phyloP scores from a whole-genome alignment of 2,113 vertebrate species.

The Redunca redunca region DNA sequence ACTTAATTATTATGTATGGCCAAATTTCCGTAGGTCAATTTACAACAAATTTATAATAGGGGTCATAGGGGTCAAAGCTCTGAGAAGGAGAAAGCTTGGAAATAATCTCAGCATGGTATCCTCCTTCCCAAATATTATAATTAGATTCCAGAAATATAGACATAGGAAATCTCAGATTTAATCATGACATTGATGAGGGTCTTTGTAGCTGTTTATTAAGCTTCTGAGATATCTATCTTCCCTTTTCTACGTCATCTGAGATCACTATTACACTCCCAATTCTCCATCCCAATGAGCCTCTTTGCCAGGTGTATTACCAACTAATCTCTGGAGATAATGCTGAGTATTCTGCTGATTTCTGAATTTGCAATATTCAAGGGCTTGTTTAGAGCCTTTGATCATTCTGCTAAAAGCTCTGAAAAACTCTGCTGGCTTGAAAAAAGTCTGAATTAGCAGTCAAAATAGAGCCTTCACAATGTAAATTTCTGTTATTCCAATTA shows the following conservation, averaged over 20 bases:
- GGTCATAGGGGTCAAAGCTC: background rate
- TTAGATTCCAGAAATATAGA: background rate
- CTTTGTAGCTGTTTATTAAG: background rate
- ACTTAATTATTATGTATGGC: background rate
- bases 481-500: background rate
- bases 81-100: background rate
- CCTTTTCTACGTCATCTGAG: background rate
- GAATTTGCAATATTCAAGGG: background rate
- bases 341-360: background rate
- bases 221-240: background rate
- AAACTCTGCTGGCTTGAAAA: background rate
- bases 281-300: background rate
- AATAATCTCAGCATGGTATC: background rate
- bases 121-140: background rate
- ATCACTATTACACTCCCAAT: background rate
- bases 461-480: background rate
- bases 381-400: constrained; percentile 12
- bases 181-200: background rate
- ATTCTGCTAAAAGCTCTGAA: background rate
- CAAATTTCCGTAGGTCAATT: background rate
- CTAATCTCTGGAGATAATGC: background rate
- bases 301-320: background rate
- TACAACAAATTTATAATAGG: background rate
- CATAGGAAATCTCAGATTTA: background rate
- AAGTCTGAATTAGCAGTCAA: background rate